Evolutionary conservation across 2,113 vertebrate genomes (phyloP), one percentile per base, ranked within the genome.

Genomic region (Cyphomyrus plagiostoma): DNA sequence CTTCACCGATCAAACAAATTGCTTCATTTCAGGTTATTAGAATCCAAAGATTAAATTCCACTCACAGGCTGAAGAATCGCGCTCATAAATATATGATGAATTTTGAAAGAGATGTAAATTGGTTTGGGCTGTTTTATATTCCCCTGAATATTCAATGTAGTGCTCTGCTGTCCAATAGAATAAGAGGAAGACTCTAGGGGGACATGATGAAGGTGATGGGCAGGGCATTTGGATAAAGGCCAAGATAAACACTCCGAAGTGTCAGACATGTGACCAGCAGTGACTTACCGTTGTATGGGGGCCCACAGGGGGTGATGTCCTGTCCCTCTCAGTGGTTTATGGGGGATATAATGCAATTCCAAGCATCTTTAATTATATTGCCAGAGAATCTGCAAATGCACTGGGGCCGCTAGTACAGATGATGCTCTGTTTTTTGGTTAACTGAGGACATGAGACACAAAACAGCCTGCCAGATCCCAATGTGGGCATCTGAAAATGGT

Each of bases 71-170:
- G 49, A 15, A 1, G 50, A 9, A 2, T 39, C 30, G 11, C 15
- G 26, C 49, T 53, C 85, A 87, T 87, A 53, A 87, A 87, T 87
- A 53, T 53, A 56, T 15, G 15, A 53, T 87, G 30, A 87, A 87
- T 87, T 56, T 39, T 23, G 35, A 80, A 82, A 52, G 48, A 86
- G 50, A 86, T 86, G 49, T 50, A 50, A 86, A 86, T 86, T 86
- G 83, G 42, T 86, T 35, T 53, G 49, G 50, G 50, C 85, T 35
- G 50, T 53, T 87, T 56, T 87, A 53, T 56, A n/a, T 17, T 87
- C 10, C 23, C 8, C n/a, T 10, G 85, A 11, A 52, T 26, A 86
- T 86, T 48, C 85, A 17, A 87, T 87, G 35, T 19, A 53, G 23
- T 30, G n/a, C 30, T 87, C 49, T 15, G 49, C 49, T 10, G 23